Percentiles rank a stretch among this genome's conserved stretches.
These are phyloP conservation scores for Acanthornis magna DNA, from an alignment of 2,797 vertebrate genomes.

Conservation along the genomic window DNA sequence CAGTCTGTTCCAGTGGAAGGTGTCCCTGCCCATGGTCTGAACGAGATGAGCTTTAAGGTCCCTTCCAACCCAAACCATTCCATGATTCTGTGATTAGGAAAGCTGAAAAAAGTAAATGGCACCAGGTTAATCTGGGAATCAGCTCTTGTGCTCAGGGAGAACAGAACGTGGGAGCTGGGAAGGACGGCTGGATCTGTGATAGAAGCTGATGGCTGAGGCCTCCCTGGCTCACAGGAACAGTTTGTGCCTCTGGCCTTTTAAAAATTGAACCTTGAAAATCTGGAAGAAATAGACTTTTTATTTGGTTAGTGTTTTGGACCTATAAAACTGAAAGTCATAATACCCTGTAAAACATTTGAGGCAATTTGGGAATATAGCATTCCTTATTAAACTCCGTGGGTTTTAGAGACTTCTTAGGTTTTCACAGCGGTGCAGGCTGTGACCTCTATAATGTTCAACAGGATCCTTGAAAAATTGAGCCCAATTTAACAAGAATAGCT, in stretches of 20 bases:
- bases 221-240: neutral
- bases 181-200: neutral
- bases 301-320: constrained; percentile 1
- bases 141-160: neutral
- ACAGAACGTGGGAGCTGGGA: neutral
- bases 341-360: neutral
- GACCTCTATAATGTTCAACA: neutral
- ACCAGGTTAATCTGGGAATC: neutral
- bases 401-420: neutral
- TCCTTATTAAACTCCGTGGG: neutral
- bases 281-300: constrained; percentile 2
- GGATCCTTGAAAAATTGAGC: constrained; percentile 5
- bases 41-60: neutral
- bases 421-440: neutral
- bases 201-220: neutral
- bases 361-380: neutral
- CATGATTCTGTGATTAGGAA: neutral
- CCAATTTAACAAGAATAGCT: constrained; percentile 21
- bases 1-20: neutral
- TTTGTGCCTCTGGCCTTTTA: neutral
- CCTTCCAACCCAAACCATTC: neutral
- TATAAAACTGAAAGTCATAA: neutral
- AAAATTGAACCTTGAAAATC: neutral
- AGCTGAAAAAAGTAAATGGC: neutral
- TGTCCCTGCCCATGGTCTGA: neutral